These are phyloP conservation scores for Cryptomyrus ogoouensis DNA, from an alignment of 2,113 vertebrate genomes.

Conservation along the genomic window DNA sequence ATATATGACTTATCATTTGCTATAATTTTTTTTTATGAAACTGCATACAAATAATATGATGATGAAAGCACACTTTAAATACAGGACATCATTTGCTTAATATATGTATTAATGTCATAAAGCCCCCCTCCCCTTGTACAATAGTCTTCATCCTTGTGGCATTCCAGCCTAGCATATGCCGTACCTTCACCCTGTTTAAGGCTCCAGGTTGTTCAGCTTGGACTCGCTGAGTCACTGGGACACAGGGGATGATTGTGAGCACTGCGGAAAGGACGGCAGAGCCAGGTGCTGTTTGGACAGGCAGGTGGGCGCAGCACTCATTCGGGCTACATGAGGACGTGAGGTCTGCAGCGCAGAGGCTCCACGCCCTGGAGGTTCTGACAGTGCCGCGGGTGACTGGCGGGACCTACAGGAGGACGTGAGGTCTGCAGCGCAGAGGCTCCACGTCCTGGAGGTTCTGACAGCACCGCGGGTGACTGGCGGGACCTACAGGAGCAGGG, in stretches of 20 bases:
- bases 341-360: slow-evolving; percentile 73
- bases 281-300: slow-evolving; percentile 60
- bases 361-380: slow-evolving; percentile 73
- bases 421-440: slow-evolving; percentile 73
- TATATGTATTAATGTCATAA: neutral
- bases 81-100: neutral
- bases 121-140: too few relatives aligned
- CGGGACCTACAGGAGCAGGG: neutral
- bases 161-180: neutral
- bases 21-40: neutral
- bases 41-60: neutral
- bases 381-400: slow-evolving; percentile 66
- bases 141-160: neutral
- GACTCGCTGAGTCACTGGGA: slow-evolving; percentile 39
- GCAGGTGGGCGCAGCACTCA: slow-evolving; percentile 73
- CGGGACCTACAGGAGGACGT: slow-evolving; percentile 75
- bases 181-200: slow-evolving; percentile 41
- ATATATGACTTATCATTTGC: neutral
- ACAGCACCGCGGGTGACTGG: slow-evolving; percentile 66
- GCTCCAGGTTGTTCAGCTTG: slow-evolving; percentile 54
- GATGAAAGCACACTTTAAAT: neutral
- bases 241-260: slow-evolving; percentile 48
- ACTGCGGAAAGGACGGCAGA: slow-evolving; percentile 55
- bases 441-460: slow-evolving; percentile 73
- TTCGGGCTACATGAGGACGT: slow-evolving; percentile 82